phyloP scores from a whole-genome alignment of 2,113 vertebrate genomes.

The Ctenodactylus gundi region DNA sequence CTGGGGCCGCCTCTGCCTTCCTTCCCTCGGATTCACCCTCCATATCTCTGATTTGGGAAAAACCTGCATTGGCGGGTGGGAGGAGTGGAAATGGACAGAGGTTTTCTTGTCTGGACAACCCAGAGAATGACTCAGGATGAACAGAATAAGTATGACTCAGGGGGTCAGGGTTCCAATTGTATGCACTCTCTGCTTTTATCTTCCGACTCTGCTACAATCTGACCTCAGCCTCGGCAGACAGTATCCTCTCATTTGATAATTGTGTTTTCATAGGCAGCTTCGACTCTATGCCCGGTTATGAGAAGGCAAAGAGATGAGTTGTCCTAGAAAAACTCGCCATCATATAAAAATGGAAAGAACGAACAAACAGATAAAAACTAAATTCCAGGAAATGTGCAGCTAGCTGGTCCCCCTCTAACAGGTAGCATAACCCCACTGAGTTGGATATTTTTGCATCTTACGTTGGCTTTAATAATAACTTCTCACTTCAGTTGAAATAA shows the following conservation, averaged over 20 bases:
- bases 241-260: not conserved
- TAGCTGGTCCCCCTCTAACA: not conserved
- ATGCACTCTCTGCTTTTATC: not conserved
- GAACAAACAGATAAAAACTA: not conserved
- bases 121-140: conserved; percentile 11
- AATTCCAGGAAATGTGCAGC: not conserved
- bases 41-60: not conserved
- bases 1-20: not conserved
- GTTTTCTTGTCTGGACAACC: not conserved
- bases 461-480: not conserved
- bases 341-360: not conserved
- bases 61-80: not conserved
- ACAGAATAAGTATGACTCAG: not conserved
- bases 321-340: not conserved
- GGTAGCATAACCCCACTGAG: not conserved
- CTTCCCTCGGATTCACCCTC: rapidly evolving
- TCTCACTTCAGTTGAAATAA: not conserved
- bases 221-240: not conserved
- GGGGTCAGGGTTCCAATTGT: not conserved
- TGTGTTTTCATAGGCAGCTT: not conserved
- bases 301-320: not conserved
- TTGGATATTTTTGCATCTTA: not conserved
- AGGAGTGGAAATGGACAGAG: not conserved
- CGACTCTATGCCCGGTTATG: not conserved
- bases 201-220: not conserved